phyloP scores from a whole-genome alignment of 1,140 invertebrate species.

The Camponotus vicinus region DNA sequence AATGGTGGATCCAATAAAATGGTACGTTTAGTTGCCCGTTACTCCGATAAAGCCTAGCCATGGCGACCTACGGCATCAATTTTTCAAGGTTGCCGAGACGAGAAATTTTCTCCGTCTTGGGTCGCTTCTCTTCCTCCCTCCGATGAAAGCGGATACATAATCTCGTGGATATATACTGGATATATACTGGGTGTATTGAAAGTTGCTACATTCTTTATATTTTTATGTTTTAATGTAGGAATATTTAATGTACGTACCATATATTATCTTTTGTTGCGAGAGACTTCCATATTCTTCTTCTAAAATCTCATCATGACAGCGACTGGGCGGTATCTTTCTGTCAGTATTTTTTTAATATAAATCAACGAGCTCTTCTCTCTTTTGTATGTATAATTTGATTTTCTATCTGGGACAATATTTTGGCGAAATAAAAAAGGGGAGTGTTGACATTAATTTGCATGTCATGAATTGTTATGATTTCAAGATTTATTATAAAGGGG shows the following conservation, averaged over 20 bases:
- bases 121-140: not conserved
- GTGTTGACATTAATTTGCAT: too few species aligned
- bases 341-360: not conserved
- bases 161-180: not conserved
- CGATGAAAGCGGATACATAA: conserved; percentile 23
- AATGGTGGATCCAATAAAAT: conserved; percentile 68
- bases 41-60: conserved; percentile 66
- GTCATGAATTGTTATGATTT: too few species aligned
- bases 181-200: not conserved
- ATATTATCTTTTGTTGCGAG: not conserved
- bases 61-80: conserved; percentile 68
- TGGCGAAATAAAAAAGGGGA: too few species aligned
- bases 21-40: conserved; percentile 72
- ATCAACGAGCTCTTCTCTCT: not conserved
- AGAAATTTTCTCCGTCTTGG: conserved; percentile 40
- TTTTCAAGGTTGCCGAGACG: conserved; percentile 66
- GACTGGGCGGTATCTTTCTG: not conserved
- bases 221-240: not conserved
- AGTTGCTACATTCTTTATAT: not conserved
- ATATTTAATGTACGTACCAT: not conserved
- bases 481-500: too few species aligned
- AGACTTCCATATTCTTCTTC: not conserved
- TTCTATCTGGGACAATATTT: not conserved
- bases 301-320: not conserved
- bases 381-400: not conserved